Percentiles rank a stretch among this genome's conserved stretches.
Evolutionary conservation across 2,888 invertebrate species (phyloP).

Genomic region (Pachymerium ferrugineum): DNA sequence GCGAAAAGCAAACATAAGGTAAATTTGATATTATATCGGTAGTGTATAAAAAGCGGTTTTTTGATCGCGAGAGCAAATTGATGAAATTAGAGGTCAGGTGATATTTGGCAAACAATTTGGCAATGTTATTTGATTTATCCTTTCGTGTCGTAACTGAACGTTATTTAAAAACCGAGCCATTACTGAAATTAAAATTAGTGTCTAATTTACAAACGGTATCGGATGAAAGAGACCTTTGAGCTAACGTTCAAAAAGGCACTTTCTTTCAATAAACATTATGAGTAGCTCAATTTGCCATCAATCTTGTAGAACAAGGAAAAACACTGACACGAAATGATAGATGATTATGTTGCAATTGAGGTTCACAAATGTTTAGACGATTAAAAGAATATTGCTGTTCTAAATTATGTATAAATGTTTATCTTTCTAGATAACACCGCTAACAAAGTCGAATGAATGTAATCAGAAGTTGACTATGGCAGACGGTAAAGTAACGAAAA

Average conservation of each 20-base stretch:
- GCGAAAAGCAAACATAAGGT: not conserved
- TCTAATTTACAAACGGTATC: too few relatives aligned
- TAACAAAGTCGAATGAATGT: not conserved
- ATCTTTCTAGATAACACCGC: not conserved
- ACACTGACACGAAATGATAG: too few relatives aligned
- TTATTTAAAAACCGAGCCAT: not conserved
- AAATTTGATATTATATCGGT: not conserved
- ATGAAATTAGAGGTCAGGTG: not conserved
- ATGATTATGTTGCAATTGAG: too few relatives aligned
- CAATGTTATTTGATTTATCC: not conserved
- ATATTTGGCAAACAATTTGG: not conserved
- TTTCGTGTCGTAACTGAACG: not conserved
- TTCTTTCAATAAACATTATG: too few relatives aligned
- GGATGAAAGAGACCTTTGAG: too few relatives aligned
- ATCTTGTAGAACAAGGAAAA: too few relatives aligned
- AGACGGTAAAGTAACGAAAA: slow-evolving; percentile 14
- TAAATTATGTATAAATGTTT: not conserved
- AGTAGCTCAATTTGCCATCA: too few relatives aligned
- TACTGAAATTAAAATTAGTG: too few relatives aligned
- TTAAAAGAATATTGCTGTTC: not conserved
- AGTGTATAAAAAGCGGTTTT: too few relatives aligned
- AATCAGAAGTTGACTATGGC: slow-evolving; percentile 13
- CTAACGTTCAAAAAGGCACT: too few relatives aligned
- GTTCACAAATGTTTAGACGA: not conserved
- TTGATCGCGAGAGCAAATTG: too few relatives aligned